These are phyloP conservation scores for Leptocoma aspasia DNA, from an alignment of 2,113 vertebrate species.

Conservation along the genomic window DNA sequence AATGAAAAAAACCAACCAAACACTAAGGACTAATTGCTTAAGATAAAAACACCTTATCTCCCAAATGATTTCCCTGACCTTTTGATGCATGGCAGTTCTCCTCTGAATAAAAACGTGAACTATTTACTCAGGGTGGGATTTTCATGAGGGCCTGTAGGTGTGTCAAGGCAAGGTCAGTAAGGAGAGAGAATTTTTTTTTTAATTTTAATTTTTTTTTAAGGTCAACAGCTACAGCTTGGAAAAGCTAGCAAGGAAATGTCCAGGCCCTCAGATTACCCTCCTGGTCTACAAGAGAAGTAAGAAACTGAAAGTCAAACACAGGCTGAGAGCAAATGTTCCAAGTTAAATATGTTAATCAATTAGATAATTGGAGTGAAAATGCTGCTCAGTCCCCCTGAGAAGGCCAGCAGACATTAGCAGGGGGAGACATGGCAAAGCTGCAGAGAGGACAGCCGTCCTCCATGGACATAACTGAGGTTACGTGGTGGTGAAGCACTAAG, in stretches of 20 bases:
- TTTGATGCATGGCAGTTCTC: neutral
- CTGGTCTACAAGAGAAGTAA: neutral
- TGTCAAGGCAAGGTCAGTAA: slow-evolving; percentile 34
- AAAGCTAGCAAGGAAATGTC: neutral
- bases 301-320: slow-evolving; percentile 50
- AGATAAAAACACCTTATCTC: slow-evolving; percentile 42
- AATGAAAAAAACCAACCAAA: neutral
- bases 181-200: neutral
- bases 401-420: rapidly evolving
- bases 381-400: neutral
- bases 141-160: neutral
- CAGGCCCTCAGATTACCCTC: neutral
- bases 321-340: slow-evolving; percentile 9
- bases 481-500: neutral
- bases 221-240: neutral
- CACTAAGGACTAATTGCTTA: neutral
- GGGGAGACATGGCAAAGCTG: neutral
- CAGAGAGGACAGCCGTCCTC: neutral
- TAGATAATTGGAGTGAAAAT: slow-evolving; percentile 17
- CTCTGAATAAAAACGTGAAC: neutral
- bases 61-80: slow-evolving; percentile 1
- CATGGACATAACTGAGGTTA: rapidly evolving
- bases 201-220: neutral
- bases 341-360: neutral
- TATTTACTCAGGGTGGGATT: slow-evolving; percentile 56